Base-by-base conservation (phyloP, 2,888 invertebrate species). In the Panorpa germanica region DNA sequence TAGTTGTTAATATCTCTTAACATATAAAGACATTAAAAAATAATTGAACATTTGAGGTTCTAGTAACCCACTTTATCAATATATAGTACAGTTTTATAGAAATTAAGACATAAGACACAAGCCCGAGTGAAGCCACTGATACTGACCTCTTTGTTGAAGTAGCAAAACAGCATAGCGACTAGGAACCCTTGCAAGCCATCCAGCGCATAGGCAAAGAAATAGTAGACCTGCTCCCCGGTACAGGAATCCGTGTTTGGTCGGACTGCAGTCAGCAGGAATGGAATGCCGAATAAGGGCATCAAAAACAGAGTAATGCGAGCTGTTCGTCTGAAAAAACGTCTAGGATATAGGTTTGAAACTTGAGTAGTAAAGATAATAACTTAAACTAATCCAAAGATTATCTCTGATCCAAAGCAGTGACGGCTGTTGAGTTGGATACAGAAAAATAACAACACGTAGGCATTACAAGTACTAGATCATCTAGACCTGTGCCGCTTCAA, bases 241-340 rank as follows among this genome's bases (percentile, higher is more conserved):
- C 58, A 68, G 40, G 53, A 55, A 1, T 50, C 51, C 0, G 67
- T 63, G 10, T 50, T 49, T 3, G 65, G 64, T 30, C 63, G 49
- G 20, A 66, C 55, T 2, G 64, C 60, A 0, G 68, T 65, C 31
- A 74, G 49, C 11, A 75, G 53, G 41, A 73, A 70, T 42, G 75
- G 74, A 1, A 70, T 55, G 2, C 76, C 76, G 39, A 76, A 71
- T 19, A 77, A 51, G 1, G 75, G 74, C 49, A 75, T 63, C 38
- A 76, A 54, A 40, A 75, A 69, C 26, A 73, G 41, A 0, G 70
- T 69, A 0, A 74, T 71, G 43, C 68, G 66, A 11, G 69, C 57
- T 17, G 70, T 66, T 36, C 58, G 61, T 47, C 71, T 71, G 45
- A 43, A 47, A 50, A 36, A 25, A 31, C n/a, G n/a, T n/a, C n/a